Evolutionary conservation across 2,888 invertebrate genomes (phyloP), one percentile per base, ranked within the genome.

Genomic region (Lysandra coridon): DNA sequence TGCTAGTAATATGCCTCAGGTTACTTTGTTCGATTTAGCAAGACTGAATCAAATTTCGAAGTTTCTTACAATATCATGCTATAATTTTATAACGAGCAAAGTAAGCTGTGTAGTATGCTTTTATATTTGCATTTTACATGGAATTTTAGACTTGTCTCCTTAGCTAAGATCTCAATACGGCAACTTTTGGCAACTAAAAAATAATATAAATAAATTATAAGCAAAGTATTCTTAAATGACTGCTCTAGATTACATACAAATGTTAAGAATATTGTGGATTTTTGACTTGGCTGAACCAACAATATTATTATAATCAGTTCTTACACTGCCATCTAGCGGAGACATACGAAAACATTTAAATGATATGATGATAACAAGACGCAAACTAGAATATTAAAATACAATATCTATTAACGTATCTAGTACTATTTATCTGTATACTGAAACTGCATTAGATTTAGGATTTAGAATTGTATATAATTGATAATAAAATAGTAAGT

Each of bases 401-500:
- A 49, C 10, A 12, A 49, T 49, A 49, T 12, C 49, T 49, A 49
- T 49, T 23, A 30, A 30, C 3, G 64, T 30, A 23, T 2, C 23
- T 40, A 49, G 7, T 62, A 62, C 23, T 62, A 62, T 69, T 30
- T 10, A 30, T 64, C 4, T 30, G 30, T 64, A 14, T 14, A 37
- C 14, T 69, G 1, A 37, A 69, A 69, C 12, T 33, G 3, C 69
- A 33, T 69, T 33, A 69, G 33, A 69, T 17, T 69, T 37, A 69
- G 17, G 33, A 69, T 37, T 33, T 14, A 37, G 33, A 69, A 4
- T 69, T 69, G 69, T 69, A 69, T 69, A 69, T 69, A 69, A 37
- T 33, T 69, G 69, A 69, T 69, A 69, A 4, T 37, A 69, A 12
- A 69, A 69, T 69, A 64, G 33, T 69, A 37, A 33, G 69, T 69